A percentile compares a stretch with the other conserved stretches of the same genome.
Conservation (phyloP, 2,113 vertebrate genomes). For the Melanotaenia duboulayi region DNA sequence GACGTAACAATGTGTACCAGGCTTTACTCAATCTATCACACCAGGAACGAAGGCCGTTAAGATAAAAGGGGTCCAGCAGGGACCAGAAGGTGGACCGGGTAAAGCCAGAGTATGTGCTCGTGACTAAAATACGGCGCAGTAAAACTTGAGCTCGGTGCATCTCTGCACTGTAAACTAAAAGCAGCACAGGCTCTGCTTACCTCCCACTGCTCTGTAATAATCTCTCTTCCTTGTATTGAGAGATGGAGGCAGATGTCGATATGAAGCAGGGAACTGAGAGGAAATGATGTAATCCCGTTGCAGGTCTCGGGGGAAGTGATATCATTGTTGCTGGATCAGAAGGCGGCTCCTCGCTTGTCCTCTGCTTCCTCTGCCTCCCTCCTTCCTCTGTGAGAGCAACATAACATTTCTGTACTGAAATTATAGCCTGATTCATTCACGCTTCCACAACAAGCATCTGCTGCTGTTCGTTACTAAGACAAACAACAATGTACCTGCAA, state of each 20-base stretch:
- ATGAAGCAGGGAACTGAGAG: conserved; percentile 32
- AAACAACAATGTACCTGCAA: too few species aligned
- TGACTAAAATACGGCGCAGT: not conserved
- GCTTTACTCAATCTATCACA: too few species aligned
- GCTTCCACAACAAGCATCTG: too few species aligned
- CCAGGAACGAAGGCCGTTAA: too few species aligned
- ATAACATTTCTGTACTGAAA: not conserved
- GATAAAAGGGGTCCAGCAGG: too few species aligned
- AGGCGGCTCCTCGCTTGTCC: conserved; percentile 40
- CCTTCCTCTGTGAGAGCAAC: conserved; percentile 33
- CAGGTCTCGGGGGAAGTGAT: conserved; percentile 70
- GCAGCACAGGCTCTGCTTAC: not conserved
- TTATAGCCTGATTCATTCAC: too few species aligned
- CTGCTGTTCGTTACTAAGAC: too few species aligned
- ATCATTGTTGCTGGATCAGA: conserved; percentile 67
- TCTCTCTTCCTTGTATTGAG: conserved; percentile 45
- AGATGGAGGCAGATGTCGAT: conserved; percentile 60
- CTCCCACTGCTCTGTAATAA: conserved; percentile 20
- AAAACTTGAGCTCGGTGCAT: not conserved
- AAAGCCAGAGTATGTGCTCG: too few species aligned
- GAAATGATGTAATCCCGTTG: conserved; percentile 69
- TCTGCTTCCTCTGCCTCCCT: conserved; percentile 38
- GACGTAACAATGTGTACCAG: too few species aligned
- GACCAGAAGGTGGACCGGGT: too few species aligned
- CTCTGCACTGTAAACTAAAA: not conserved